Percentiles rank a stretch among this genome's conserved stretches.
Evolutionary conservation across 2,797 vertebrate genomes (phyloP).

Genomic region (Coendou prehensilis): DNA sequence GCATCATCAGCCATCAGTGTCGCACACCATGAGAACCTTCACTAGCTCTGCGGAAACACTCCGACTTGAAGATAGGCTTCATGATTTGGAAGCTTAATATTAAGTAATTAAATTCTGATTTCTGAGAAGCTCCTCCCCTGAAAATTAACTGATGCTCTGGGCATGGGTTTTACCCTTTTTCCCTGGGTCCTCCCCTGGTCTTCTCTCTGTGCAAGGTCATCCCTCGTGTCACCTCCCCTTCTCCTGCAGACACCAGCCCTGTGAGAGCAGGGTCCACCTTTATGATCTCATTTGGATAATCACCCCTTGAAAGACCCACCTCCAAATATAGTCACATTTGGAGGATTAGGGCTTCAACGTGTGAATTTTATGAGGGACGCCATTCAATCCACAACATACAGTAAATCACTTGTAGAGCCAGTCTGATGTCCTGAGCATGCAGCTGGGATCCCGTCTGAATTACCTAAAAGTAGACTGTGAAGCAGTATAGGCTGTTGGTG

Average conservation of each 20-base stretch:
- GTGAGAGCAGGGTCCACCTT: not conserved
- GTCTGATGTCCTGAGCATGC: not conserved
- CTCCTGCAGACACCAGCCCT: not conserved
- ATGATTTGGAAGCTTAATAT: not conserved
- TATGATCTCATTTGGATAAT: not conserved
- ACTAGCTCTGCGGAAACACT: not conserved
- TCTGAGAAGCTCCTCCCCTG: slow-evolving; percentile 5
- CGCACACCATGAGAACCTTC: not conserved
- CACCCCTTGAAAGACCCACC: not conserved
- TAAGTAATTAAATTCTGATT: not conserved
- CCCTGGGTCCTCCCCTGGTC: not conserved
- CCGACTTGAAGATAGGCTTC: not conserved
- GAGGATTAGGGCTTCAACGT: not conserved
- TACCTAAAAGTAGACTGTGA: not conserved
- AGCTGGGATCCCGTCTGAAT: not conserved
- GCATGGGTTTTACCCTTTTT: not conserved
- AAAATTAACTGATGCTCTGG: not conserved
- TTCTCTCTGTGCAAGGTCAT: not conserved
- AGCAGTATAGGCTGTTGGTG: not conserved
- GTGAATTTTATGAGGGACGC: too few species aligned
- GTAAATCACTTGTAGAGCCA: not conserved
- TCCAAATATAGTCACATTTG: too few species aligned
- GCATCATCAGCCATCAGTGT: rapidly evolving
- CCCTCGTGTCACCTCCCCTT: not conserved
- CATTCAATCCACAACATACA: not conserved